phyloP scores from a whole-genome alignment of 2,113 vertebrate species.

The Phalacrocorax pelagicus region DNA sequence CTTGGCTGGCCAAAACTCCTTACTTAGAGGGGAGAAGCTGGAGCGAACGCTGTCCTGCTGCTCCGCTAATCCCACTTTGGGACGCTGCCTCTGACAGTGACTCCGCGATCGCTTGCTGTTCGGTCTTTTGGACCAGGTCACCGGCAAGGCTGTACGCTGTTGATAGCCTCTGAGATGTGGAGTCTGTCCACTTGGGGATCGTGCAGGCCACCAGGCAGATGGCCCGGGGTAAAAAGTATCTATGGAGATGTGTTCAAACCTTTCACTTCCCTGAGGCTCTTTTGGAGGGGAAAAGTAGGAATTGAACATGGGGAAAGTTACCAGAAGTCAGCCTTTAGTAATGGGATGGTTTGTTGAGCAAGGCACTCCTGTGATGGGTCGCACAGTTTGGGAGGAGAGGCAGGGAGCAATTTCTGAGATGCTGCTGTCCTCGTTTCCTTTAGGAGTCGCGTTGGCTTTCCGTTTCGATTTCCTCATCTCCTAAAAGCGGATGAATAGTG shows the following conservation, averaged over 20 bases:
- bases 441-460: background rate
- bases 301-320: background rate
- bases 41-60: background rate
- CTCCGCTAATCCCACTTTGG: background rate
- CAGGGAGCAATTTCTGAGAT: background rate
- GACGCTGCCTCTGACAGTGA: background rate
- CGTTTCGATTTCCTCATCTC: background rate
- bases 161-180: background rate
- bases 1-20: background rate
- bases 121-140: background rate
- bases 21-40: background rate
- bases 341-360: background rate
- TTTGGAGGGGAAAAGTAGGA: background rate
- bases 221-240: background rate
- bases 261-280: background rate
- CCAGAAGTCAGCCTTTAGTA: background rate
- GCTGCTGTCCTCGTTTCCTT: background rate
- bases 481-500: background rate
- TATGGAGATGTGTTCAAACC: background rate
- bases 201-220: background rate
- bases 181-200: background rate
- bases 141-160: background rate
- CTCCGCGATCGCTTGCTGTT: fast-evolving
- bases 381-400: background rate
- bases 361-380: background rate